Conservation (phyloP, 2,888 invertebrate genomes). For the Epirrhoe alternata region DNA sequence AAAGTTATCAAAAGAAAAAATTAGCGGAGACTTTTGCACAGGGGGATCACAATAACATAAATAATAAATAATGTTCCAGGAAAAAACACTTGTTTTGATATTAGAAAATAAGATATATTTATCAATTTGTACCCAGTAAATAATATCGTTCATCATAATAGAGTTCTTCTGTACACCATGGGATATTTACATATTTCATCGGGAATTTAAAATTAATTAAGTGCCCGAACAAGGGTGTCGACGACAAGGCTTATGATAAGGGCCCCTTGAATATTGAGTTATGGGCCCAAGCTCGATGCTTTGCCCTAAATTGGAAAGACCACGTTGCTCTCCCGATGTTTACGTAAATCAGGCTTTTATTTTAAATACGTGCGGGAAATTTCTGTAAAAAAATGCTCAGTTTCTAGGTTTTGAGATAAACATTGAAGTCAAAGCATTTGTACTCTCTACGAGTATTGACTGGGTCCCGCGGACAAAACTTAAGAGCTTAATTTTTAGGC, state of each 20-base stretch:
- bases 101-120: no score
- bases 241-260: conserved; percentile 37
- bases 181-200: conserved; percentile 36
- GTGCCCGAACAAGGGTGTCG: conserved; percentile 35
- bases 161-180: conserved; percentile 22
- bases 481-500: no score
- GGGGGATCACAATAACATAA: no score
- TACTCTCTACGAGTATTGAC: no score
- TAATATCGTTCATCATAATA: neutral
- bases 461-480: no score
- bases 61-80: no score
- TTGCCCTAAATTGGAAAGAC: conserved; percentile 20
- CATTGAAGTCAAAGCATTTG: no score
- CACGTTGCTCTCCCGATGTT: conserved; percentile 6
- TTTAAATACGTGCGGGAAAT: neutral
- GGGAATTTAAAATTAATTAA: conserved; percentile 38
- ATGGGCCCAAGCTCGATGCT: conserved; percentile 15
- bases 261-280: conserved; percentile 35
- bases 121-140: neutral
- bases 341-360: neutral
- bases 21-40: no score
- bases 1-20: no score
- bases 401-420: no score
- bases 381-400: neutral
- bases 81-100: no score